Conservation (phyloP, 2,888 invertebrate species). For the Oligia latruncula region DNA sequence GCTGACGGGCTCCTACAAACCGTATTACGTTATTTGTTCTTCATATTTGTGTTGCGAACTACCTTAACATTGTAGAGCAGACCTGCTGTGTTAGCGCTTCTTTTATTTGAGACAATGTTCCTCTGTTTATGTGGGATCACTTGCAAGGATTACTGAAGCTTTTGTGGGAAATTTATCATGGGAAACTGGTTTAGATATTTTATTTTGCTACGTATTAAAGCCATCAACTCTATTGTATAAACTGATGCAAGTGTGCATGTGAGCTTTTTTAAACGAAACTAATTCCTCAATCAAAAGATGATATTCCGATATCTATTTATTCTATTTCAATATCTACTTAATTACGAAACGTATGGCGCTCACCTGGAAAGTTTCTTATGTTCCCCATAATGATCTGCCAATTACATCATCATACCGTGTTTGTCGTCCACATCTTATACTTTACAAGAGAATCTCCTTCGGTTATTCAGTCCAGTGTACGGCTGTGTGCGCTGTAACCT, state of each 20-base stretch:
- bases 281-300: neutral
- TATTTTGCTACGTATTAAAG: neutral
- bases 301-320: neutral
- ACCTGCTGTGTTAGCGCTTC: constrained; percentile 53
- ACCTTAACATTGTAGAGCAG: constrained; percentile 64
- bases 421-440: neutral
- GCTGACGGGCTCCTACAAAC: constrained; percentile 60
- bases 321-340: neutral
- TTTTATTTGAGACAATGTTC: constrained; percentile 49
- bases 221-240: neutral
- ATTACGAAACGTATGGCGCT: no score
- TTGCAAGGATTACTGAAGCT: constrained; percentile 7
- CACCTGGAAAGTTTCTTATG: neutral
- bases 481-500: neutral
- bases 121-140: constrained; percentile 30
- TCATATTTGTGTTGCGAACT: constrained; percentile 66
- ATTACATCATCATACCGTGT: neutral
- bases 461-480: neutral
- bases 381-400: neutral
- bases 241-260: neutral
- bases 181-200: neutral
- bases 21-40: constrained; percentile 68
- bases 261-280: neutral
- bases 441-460: neutral
- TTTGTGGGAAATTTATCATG: neutral